These are phyloP conservation scores for Gonioctena quinquepunctata DNA, from an alignment of 1,140 invertebrate genomes.

Conservation along the genomic window DNA sequence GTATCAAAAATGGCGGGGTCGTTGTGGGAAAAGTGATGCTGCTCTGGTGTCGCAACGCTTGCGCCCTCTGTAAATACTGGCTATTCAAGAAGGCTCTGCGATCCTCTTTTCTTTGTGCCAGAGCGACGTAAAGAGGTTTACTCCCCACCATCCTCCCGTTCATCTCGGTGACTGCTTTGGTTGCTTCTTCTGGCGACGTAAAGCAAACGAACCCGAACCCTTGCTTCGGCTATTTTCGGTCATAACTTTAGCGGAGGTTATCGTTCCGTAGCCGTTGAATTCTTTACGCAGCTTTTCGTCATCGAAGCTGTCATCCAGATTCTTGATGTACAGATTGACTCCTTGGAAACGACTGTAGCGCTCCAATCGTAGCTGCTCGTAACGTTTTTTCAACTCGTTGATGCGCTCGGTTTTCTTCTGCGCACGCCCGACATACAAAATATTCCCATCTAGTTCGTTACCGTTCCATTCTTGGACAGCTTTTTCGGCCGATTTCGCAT, in stretches of 20 bases:
- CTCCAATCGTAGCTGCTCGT: slow-evolving; percentile 93
- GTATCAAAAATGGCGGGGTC: slow-evolving; percentile 41
- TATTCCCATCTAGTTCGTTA: slow-evolving; percentile 80
- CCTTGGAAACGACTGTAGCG: slow-evolving; percentile 86
- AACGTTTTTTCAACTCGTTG: slow-evolving; percentile 93
- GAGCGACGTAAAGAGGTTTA: slow-evolving; percentile 96
- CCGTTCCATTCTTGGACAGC: slow-evolving; percentile 90
- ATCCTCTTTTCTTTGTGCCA: slow-evolving; percentile 98
- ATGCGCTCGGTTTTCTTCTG: slow-evolving; percentile 99
- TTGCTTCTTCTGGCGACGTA: slow-evolving; percentile 95
- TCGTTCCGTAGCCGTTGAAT: slow-evolving; percentile 91
- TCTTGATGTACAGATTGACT: slow-evolving; percentile 78
- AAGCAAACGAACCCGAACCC: slow-evolving; percentile 99
- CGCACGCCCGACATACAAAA: slow-evolving; percentile 91
- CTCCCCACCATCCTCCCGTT: slow-evolving; percentile 95
- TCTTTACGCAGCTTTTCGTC: slow-evolving; percentile 93
- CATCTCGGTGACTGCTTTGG: slow-evolving; percentile 98
- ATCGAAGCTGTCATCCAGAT: slow-evolving; percentile 89
- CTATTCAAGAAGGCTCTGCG: slow-evolving; percentile 95
- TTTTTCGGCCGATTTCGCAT: slow-evolving; percentile 90
- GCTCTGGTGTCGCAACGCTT: slow-evolving; percentile 31
- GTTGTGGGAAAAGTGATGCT: slow-evolving; percentile 38
- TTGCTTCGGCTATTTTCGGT: slow-evolving; percentile 90
- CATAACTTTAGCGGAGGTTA: slow-evolving; percentile 99
- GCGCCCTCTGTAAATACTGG: slow-evolving; percentile 89